Percentiles rank a stretch among this genome's conserved stretches.
Conservation (phyloP, 1,140 invertebrate genomes). For the Trypoxylus dichotomus region DNA sequence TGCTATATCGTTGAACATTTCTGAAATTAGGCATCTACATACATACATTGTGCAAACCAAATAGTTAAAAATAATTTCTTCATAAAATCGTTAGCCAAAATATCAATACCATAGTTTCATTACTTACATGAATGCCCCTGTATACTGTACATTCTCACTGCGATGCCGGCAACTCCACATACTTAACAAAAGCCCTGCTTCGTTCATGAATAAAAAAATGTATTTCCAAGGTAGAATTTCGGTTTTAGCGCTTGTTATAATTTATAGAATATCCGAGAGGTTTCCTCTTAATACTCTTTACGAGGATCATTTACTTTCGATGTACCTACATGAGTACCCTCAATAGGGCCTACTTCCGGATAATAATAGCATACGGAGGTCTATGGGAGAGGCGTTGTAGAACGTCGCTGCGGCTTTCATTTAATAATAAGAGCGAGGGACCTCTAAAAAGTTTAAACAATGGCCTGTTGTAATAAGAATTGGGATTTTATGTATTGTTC, state of each 20-base stretch:
- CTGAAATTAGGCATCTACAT: too few species aligned
- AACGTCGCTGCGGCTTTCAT: neutral
- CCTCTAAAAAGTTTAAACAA: slow-evolving; percentile 11
- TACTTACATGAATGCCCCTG: too few species aligned
- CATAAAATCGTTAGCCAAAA: too few species aligned
- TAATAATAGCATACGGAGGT: slow-evolving; percentile 1
- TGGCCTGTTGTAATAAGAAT: slow-evolving; percentile 6
- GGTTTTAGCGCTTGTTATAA: neutral
- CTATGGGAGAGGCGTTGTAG: neutral
- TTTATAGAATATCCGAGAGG: neutral
- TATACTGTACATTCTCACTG: too few species aligned
- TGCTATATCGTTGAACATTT: too few species aligned
- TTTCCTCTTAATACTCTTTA: neutral
- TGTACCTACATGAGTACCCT: slow-evolving; percentile 10
- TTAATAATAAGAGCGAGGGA: neutral
- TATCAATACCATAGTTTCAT: too few species aligned
- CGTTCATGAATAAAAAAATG: too few species aligned
- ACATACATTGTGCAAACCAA: too few species aligned
- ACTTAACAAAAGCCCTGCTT: too few species aligned
- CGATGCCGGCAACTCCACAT: too few species aligned
- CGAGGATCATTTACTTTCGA: neutral
- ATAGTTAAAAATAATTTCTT: too few species aligned
- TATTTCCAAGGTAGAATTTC: neutral
- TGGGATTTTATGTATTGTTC: slow-evolving; percentile 1
- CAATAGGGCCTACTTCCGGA: neutral